phyloP scores from a whole-genome alignment of 1,140 invertebrate species.

The Tribolium castaneum region DNA sequence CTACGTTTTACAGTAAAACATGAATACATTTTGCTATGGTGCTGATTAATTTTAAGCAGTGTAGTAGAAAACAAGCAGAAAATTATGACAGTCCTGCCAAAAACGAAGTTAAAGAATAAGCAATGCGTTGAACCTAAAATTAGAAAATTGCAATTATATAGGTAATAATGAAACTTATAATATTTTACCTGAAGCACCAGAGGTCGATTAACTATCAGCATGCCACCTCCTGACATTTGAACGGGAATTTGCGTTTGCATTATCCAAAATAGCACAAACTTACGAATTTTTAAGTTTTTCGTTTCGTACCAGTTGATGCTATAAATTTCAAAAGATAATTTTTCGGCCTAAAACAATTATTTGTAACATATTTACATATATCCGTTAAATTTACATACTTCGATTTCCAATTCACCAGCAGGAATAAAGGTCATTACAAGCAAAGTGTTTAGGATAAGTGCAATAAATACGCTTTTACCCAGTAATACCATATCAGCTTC shows the following conservation, averaged over 20 bases:
- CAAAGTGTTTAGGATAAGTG: not conserved
- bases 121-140: not conserved
- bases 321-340: not conserved
- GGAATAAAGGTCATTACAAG: not conserved
- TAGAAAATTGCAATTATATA: not conserved
- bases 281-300: not conserved
- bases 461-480: not conserved
- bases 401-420: not conserved
- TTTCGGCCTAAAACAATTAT: not conserved
- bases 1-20: no score
- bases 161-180: no score
- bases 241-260: not conserved
- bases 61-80: not conserved
- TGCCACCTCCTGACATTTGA: not conserved
- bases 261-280: not conserved
- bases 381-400: not conserved
- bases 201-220: not conserved
- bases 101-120: not conserved
- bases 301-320: not conserved
- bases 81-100: not conserved
- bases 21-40: no score
- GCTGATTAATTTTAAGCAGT: no score
- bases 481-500: not conserved
- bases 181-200: not conserved
- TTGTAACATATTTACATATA: not conserved